Base-by-base conservation (phyloP, 2,797 vertebrate species). In the Anolis apletophallus region DNA sequence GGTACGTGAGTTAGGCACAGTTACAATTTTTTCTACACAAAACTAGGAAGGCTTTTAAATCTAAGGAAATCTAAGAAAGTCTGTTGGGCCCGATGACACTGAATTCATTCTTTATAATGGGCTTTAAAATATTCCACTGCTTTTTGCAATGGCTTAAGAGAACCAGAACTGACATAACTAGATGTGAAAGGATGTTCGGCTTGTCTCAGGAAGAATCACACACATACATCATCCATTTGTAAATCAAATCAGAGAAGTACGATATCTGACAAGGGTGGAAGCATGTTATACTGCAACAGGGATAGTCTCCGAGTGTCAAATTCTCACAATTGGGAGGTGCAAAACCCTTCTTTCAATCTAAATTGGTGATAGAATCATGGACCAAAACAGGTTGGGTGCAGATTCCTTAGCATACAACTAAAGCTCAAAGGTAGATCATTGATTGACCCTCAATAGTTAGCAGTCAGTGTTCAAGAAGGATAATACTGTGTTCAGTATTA, bases 131-230 rank as follows among this genome's bases (percentile, higher is more conserved):
- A 46, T 19, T 55, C n/a, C 50, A 19, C 81, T 81, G 78, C 26
- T 76, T 54, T n/a, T 91, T 55, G n/a, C 13, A 61, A 72, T 29
- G 14, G 2, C 11, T 9, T 61, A 71, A 85, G 64, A 55, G 64
- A 82, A 88, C 11, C 71, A 59, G 71, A 84, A 84, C 19, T 81
- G 81, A 40, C 34, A 57, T 50, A 78, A 55, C n/a, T 36, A 78
- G 19, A 57, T 67, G 36, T 46, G 36, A 61, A 81, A 81, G 81
- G 12, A 11, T 29, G 57, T 88, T 13, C 23, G 79, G 78, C 21
- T 78, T 88, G 1, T 32, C 86, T 29, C 52, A 12, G 52, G 64
- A 87, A 82, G 36, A 69, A 83, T 81, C 79, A 40, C 79, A 86
- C 76, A 61, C 61, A n/a, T 23, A 75, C 68, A 21, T 9, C 32